Conservation (phyloP, 2,888 invertebrate genomes). For the Gari tellinella region DNA sequence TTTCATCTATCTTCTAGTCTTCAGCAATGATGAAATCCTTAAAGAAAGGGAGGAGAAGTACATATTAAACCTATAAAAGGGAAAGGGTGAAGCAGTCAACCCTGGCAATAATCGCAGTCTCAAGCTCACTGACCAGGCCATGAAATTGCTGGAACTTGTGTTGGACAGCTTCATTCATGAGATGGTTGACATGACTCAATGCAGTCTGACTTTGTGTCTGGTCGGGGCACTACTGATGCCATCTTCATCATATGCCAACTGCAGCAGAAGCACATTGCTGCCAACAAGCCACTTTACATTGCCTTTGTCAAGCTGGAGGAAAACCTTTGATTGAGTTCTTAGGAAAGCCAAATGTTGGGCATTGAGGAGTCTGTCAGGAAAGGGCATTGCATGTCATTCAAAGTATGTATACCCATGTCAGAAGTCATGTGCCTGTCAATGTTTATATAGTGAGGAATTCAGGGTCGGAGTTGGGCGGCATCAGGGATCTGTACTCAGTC, state of each 20-base stretch:
- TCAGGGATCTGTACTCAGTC: background rate
- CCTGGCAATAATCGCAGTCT: too few relatives aligned
- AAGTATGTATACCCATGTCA: slow-evolving; percentile 15
- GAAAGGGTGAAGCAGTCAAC: too few relatives aligned
- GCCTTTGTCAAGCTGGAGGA: slow-evolving; percentile 24
- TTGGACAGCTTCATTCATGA: background rate
- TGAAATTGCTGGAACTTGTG: too few relatives aligned
- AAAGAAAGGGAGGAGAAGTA: too few relatives aligned
- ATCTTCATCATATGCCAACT: slow-evolving; percentile 13
- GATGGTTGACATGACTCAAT: slow-evolving; percentile 10
- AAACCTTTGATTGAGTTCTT: slow-evolving; percentile 19
- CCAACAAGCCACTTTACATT: slow-evolving; percentile 5
- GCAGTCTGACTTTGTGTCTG: slow-evolving; percentile 29
- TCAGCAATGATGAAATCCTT: too few relatives aligned
- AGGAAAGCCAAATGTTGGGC: slow-evolving; percentile 31
- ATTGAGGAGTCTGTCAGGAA: slow-evolving; percentile 24
- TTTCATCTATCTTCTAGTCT: too few relatives aligned
- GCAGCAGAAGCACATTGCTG: slow-evolving; percentile 22
- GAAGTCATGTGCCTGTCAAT: slow-evolving; percentile 21
- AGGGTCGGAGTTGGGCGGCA: slow-evolving; percentile 5
- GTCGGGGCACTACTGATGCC: too few relatives aligned
- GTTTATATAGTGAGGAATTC: slow-evolving; percentile 14
- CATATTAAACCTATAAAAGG: too few relatives aligned
- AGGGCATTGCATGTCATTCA: slow-evolving; percentile 20
- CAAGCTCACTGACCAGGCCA: too few relatives aligned